Evolutionary conservation across 2,888 invertebrate genomes (phyloP), one percentile per base, ranked within the genome.

Genomic region (Atrina japonica): DNA sequence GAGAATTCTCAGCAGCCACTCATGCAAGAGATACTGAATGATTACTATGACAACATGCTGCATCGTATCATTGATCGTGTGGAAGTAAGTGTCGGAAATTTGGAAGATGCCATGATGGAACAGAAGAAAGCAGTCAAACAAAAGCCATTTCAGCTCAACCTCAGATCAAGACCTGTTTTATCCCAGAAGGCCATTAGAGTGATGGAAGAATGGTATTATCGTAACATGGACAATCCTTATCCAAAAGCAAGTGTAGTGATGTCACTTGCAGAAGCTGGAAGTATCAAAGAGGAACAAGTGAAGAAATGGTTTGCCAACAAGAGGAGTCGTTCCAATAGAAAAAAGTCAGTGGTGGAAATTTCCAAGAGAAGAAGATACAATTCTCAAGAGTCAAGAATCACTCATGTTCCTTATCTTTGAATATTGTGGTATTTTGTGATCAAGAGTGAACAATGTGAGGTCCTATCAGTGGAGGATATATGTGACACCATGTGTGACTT

Each of bases 251-350:
- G 74, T 0, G 77, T 76, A 3, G 74, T 80, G 0, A 67, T 76
- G 23, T 75, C 75, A 18, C 73, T 87, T 2, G 81, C 85, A 1
- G 45, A 47, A 11, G 79, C 71, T 21, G 84, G 85, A 9, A 71
- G 76, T 41, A 79, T 86, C 56, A 79, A 76, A n/a, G 60, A 70
- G 3, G 77, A 76, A 41, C 85, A 86, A 67, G 84, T 87, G 14
- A 84, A 83, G 75, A 87, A 87, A 65, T 87, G 87, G 85, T 84
- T 87, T 72, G 83, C 85, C 27, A 87, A 87, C 76, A 85, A 85
- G 68, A 73, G 87, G 23, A 85, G 81, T 61, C 70, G 85, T 9
- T 75, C 72, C 43, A 7, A 25, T 1, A 41, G 27, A 27, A 29
- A 25, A 27, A 27, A n/a, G n/a, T n/a, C n/a, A n/a, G n/a, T n/a